phyloP scores from a whole-genome alignment of 1,140 invertebrate genomes.

The Riptortus pedestris region DNA sequence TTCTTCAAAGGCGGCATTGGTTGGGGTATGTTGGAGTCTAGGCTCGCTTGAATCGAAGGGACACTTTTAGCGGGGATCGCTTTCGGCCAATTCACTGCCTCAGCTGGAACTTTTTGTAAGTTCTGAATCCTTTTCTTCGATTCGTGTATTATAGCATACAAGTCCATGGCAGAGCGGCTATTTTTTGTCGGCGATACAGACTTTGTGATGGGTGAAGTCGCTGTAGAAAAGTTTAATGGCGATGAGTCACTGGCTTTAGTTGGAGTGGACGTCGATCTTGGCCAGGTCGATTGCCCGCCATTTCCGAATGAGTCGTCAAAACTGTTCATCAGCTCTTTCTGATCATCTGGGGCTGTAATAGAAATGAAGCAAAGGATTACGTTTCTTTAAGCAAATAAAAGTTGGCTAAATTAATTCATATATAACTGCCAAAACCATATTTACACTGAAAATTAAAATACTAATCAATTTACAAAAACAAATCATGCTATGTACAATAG shows the following conservation, averaged over 20 bases:
- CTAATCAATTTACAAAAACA: not conserved
- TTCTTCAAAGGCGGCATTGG: slow-evolving; percentile 25
- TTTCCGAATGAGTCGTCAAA: not conserved
- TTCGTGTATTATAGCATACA: slow-evolving; percentile 66
- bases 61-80: slow-evolving; percentile 26
- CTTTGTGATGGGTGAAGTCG: slow-evolving; percentile 37
- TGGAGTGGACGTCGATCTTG: slow-evolving; percentile 30
- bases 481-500: not conserved
- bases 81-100: slow-evolving; percentile 29
- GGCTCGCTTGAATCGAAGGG: not conserved
- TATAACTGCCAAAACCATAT: not conserved
- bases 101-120: slow-evolving; percentile 20
- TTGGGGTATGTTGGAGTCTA: slow-evolving; percentile 20
- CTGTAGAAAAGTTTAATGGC: slow-evolving; percentile 24
- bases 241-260: slow-evolving; percentile 26
- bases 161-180: slow-evolving; percentile 62
- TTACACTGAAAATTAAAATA: not conserved
- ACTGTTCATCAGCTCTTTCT: not conserved
- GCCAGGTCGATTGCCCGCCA: slow-evolving; percentile 25
- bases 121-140: slow-evolving; percentile 64
- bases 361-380: not conserved
- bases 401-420: not conserved
- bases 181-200: slow-evolving; percentile 35
- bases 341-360: slow-evolving; percentile 3
- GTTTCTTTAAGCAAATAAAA: not conserved